Base-by-base conservation (phyloP, 2,113 vertebrate genomes). In the Tenrec ecaudatus region DNA sequence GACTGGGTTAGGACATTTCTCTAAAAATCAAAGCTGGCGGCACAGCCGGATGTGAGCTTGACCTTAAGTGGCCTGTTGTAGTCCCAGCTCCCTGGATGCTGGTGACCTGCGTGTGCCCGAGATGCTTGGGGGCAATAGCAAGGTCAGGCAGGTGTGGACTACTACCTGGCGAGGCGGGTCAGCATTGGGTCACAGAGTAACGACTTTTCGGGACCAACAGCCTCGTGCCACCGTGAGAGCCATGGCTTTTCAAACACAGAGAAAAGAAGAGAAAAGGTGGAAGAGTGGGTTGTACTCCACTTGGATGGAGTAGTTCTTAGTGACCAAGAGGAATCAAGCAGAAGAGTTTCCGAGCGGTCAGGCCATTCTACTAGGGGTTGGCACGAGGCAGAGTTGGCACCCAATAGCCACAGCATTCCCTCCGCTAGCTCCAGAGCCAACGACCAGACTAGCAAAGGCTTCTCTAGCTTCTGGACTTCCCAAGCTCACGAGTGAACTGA, bases 51-150 rank as follows among this genome's bases (percentile, higher is more conserved):
- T 22, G 60, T 40, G 68, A 79, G 36, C 20, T 89, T 73, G 73
- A 68, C 75, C 79, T 83, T 69, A 94, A 95, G 89, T 60, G 29
- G 64, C 60, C 6, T 8, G n/a, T 33, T 90, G 68, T 87, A 47
- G 31, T 92, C 20, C 43, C 23, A 25, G 75, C 81, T 78, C 69
- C 66, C 31, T 81, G 66, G 43, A 20, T 84, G 83, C 68, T 86
- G 86, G 81, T 23, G 81, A 33, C 29, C 57, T 78, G 79, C 62
- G 75, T 17, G 22, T 36, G 81, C 33, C 69, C 73, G 80, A 89
- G 43, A 47, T 33, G 66, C 2, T 27, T 0, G 19, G 11, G 64
- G 38, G 40, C 66, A 16, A 79, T 1, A 15, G 25, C n/a, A 78
- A 82, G 29, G 38, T 47, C 62, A 80, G 69, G 36, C 20, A 38